Evolutionary conservation across 1,140 invertebrate genomes (phyloP).

Genomic region (Cheumatopsyche charites): DNA sequence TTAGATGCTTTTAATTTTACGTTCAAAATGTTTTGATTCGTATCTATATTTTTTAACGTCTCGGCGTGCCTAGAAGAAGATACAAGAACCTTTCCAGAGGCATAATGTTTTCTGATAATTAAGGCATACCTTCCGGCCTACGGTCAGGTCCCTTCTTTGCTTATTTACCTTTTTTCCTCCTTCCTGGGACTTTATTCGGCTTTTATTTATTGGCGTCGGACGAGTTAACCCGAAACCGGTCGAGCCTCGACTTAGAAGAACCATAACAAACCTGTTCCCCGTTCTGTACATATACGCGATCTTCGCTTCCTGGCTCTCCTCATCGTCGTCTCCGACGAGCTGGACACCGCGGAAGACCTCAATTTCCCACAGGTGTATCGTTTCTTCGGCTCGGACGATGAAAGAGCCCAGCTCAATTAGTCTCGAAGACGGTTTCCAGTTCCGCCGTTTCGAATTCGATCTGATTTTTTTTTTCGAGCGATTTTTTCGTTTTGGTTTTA

Average conservation of each 20-base stretch:
- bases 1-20: too few species aligned
- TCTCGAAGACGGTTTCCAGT: too few species aligned
- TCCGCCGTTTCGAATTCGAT: too few species aligned
- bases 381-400: too few species aligned
- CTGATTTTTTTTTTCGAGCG: too few species aligned
- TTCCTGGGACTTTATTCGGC: conserved; percentile 18
- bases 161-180: background rate
- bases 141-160: background rate
- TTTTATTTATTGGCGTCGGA: conserved; percentile 18
- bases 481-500: background rate
- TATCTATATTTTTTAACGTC: too few species aligned
- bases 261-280: conserved; percentile 37
- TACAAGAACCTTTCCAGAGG: background rate
- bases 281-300: background rate
- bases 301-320: background rate
- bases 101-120: conserved; percentile 5
- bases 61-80: too few species aligned
- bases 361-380: too few species aligned
- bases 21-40: too few species aligned
- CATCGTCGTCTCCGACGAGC: too few species aligned
- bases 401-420: too few species aligned
- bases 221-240: conserved; percentile 31
- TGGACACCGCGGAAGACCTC: too few species aligned
- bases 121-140: conserved; percentile 14
- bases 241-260: conserved; percentile 18